A percentile compares a stretch with the other conserved stretches of the same genome.
These are phyloP conservation scores for Cacatua alba DNA, from an alignment of 2,113 vertebrate genomes.

Conservation along the genomic window DNA sequence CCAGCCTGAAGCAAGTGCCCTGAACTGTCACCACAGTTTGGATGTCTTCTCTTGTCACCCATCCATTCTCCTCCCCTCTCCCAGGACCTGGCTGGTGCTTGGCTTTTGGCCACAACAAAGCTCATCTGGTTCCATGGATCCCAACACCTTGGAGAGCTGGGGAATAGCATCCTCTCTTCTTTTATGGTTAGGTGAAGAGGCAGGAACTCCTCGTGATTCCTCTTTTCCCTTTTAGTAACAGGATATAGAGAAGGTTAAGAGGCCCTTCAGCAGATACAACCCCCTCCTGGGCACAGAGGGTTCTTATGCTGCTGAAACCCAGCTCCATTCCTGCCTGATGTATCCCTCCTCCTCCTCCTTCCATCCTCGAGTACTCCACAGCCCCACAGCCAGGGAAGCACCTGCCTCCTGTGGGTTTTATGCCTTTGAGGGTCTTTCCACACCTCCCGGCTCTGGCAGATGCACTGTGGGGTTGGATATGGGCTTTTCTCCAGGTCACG, in stretches of 20 bases:
- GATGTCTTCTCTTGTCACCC: background rate
- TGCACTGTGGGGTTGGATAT: fast-evolving
- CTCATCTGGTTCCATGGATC: background rate
- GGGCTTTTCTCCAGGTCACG: background rate
- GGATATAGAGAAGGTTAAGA: constrained; percentile 43
- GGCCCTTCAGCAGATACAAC: background rate
- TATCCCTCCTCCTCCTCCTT: background rate
- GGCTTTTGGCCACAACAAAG: background rate
- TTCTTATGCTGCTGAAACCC: background rate
- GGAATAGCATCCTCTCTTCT: background rate
- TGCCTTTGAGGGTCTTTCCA: background rate
- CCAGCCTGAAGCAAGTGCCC: fast-evolving
- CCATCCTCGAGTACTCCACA: background rate
- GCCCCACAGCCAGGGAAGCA: background rate
- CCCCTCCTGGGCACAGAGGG: background rate
- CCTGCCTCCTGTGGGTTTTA: background rate
- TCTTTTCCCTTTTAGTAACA: background rate
- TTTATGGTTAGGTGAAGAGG: background rate
- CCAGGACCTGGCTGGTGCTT: background rate
- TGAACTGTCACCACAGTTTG: fast-evolving
- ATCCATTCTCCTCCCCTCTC: background rate
- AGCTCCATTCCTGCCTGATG: background rate
- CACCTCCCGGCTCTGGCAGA: background rate
- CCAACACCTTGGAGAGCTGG: background rate
- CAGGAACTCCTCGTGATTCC: background rate